Evolutionary conservation across 1,140 invertebrate species (phyloP), one percentile per base, ranked within the genome.

Genomic region (Drosophila virilis): DNA sequence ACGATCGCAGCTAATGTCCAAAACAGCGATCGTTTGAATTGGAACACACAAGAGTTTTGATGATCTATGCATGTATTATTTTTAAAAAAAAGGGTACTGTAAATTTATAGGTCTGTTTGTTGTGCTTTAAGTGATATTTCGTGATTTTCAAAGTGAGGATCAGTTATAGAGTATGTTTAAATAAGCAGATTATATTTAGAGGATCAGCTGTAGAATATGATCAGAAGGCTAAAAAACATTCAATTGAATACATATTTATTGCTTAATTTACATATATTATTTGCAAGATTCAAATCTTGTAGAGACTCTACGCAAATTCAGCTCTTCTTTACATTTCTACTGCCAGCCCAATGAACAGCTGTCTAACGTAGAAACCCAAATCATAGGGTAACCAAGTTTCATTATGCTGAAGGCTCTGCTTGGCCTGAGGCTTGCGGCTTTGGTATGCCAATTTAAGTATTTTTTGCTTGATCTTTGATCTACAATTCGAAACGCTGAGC

Each of bases 401-500:
- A 79, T 70, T 70, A 10, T 80, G 65, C 83, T 62, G 64, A 6
- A 35, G 73, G 67, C 33, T 13, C 17, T 42, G 9, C 9, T 33
- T 38, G 10, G 22, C 32, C 62, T 60, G 55, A 17, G 72, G 73
- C 72, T 74, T 66, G 46, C 48, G 48, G 42, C 51, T 86, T 76
- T 58, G 85, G 79, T 73, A 89, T 88, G 83, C 83, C 83, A 89
- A 88, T 88, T 88, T 88, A 88, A 80, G 83, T 65, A 79, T 73
- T 68, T 89, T 62, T 75, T 59, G 84, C 74, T 78, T 91, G 88
- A 91, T 91, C 88, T 91, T 91, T 91, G 88, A 91, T 91, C 88
- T 91, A 91, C 85, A 90, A 89, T 89, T 91, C 89, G 84, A 89
- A 75, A 84, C 80, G 85, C 77, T 78, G 84, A 70, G 70, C 50